These are phyloP conservation scores for Epinotia brunnichana DNA, from an alignment of 2,888 invertebrate genomes.

Conservation along the genomic window DNA sequence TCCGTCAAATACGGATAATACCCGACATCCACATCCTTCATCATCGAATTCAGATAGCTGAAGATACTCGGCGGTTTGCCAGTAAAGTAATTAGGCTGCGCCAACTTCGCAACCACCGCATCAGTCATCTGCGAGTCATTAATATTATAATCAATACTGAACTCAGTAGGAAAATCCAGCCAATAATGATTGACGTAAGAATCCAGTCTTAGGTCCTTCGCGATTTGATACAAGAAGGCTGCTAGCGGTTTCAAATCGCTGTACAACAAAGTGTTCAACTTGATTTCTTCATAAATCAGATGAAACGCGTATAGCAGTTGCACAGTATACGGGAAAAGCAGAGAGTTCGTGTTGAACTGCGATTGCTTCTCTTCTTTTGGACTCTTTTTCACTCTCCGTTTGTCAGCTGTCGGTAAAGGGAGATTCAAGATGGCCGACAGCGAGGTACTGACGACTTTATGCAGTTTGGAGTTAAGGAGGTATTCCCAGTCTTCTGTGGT, in stretches of 20 bases:
- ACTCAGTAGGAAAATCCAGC: constrained; percentile 90
- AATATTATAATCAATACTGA: constrained; percentile 69
- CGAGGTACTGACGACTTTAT: constrained; percentile 76
- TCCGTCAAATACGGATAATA: constrained; percentile 89
- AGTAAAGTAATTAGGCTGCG: constrained; percentile 85
- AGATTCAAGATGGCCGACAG: constrained; percentile 75
- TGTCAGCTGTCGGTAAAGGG: constrained; percentile 50
- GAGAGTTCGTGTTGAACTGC: constrained; percentile 85
- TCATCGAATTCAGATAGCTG: constrained; percentile 86
- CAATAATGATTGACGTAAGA: constrained; percentile 92
- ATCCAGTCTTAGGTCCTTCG: constrained; percentile 88
- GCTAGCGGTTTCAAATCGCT: constrained; percentile 88
- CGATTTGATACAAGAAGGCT: constrained; percentile 88
- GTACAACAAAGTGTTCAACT: constrained; percentile 88
- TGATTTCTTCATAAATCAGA: constrained; percentile 95
- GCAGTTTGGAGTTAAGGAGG: constrained; percentile 84
- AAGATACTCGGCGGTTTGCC: constrained; percentile 88
- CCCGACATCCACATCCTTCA: constrained; percentile 80
- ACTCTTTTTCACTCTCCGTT: constrained; percentile 40
- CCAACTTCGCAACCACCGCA: constrained; percentile 83
- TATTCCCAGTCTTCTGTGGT: constrained; percentile 93
- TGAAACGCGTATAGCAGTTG: constrained; percentile 92
- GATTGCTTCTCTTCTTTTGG: constrained; percentile 61
- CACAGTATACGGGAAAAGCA: constrained; percentile 89
- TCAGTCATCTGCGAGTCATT: constrained; percentile 81